These are phyloP conservation scores for Synchiropus splendidus DNA, from an alignment of 2,113 vertebrate genomes.

Conservation along the genomic window DNA sequence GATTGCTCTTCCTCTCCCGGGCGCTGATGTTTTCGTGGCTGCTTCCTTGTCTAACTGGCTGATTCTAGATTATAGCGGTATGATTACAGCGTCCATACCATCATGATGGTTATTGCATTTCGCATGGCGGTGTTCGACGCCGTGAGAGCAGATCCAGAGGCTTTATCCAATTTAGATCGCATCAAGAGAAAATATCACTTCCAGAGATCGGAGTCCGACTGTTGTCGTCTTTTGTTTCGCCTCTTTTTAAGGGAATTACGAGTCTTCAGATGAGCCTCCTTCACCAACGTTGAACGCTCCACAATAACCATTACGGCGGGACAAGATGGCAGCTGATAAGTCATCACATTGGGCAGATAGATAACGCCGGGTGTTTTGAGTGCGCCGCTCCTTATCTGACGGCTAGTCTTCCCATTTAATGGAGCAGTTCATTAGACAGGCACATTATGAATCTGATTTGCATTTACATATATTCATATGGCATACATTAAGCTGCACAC, in stretches of 20 bases:
- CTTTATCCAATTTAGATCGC: constrained; percentile 63
- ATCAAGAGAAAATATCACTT: constrained; percentile 48
- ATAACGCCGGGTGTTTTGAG: constrained; percentile 26
- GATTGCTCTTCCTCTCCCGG: constrained; percentile 58
- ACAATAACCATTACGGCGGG: constrained; percentile 35
- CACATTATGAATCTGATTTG: constrained; percentile 52
- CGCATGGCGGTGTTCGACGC: constrained; percentile 43
- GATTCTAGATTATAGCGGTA: constrained; percentile 55
- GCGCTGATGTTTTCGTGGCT: constrained; percentile 44
- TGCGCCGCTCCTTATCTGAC: constrained; percentile 28
- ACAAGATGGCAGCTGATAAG: constrained; percentile 39
- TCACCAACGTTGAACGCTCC: constrained; percentile 6
- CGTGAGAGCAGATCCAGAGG: constrained; percentile 44
- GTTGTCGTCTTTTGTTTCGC: constrained; percentile 7
- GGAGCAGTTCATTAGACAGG: constrained; percentile 54
- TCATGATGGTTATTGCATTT: constrained; percentile 56
- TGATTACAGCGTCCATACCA: constrained; percentile 57
- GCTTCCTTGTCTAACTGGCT: constrained; percentile 54
- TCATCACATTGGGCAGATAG: constrained; percentile 23
- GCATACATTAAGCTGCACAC: constrained; percentile 52
- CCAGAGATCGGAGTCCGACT: constrained; percentile 19
- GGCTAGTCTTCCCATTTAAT: constrained; percentile 54
- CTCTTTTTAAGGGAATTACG: constrained; percentile 13
- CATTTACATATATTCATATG: constrained; percentile 56
- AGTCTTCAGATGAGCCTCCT: background rate